phyloP scores from a whole-genome alignment of 2,888 invertebrate species.

The Mechanitis messenoides region DNA sequence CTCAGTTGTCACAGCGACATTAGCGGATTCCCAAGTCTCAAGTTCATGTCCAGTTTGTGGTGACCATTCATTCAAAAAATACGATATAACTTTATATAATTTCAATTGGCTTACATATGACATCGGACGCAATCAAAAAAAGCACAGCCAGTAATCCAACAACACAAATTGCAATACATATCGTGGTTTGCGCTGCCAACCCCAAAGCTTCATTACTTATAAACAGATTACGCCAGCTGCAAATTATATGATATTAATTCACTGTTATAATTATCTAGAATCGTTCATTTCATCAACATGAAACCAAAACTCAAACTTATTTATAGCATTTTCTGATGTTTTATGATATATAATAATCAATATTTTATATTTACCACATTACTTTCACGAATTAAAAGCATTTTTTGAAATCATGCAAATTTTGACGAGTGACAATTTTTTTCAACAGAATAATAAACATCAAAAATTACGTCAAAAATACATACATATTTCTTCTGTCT shows the following conservation, averaged over 20 bases:
- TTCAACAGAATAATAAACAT: slow-evolving; percentile 12
- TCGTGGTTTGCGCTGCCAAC: slow-evolving; percentile 33
- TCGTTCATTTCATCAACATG: too few relatives aligned
- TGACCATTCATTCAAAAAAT: too few relatives aligned
- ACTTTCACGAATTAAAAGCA: slow-evolving; percentile 15
- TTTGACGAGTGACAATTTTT: neutral
- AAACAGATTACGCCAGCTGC: slow-evolving; percentile 46
- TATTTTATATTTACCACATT: slow-evolving; percentile 20
- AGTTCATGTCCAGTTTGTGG: too few relatives aligned
- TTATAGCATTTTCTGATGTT: too few relatives aligned
- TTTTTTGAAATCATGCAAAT: slow-evolving; percentile 7
- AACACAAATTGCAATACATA: slow-evolving; percentile 35
- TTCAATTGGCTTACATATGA: slow-evolving; percentile 38
- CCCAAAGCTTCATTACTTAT: slow-evolving; percentile 41
- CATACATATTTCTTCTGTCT: too few relatives aligned
- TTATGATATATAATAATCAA: neutral
- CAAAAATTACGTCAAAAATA: too few relatives aligned
- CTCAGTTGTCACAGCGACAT: too few relatives aligned
- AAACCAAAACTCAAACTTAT: too few relatives aligned
- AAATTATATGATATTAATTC: slow-evolving; percentile 7
- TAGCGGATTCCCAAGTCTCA: too few relatives aligned
- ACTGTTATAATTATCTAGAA: neutral
- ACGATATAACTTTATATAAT: too few relatives aligned
- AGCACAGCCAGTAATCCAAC: slow-evolving; percentile 36
- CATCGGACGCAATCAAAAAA: slow-evolving; percentile 36